Percentiles rank a stretch among this genome's conserved stretches.
Evolutionary conservation across 2,888 invertebrate genomes (phyloP).

Genomic region (Phrixothrix hirtus): DNA sequence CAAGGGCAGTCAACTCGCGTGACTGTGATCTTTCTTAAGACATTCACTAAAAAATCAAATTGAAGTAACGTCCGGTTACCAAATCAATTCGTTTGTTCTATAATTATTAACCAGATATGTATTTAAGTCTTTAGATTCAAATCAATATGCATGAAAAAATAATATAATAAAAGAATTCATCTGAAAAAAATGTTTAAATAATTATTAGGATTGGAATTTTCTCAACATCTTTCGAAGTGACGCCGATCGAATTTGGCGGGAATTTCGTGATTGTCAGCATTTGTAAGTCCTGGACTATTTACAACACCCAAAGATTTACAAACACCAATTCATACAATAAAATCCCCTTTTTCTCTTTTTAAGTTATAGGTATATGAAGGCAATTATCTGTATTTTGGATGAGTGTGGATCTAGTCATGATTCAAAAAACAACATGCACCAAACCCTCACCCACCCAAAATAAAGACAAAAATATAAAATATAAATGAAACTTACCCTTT

Average conservation of each 20-base stretch:
- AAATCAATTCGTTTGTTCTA: not conserved
- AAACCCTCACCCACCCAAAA: constrained; percentile 76
- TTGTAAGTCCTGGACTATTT: not conserved
- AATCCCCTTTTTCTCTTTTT: too few relatives aligned
- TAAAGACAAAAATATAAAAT: constrained; percentile 39
- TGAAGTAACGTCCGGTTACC: constrained; percentile 12
- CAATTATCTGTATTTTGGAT: constrained; percentile 62
- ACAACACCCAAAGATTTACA: too few relatives aligned
- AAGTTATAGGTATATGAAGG: not conserved
- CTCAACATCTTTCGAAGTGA: not conserved
- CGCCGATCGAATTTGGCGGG: not conserved
- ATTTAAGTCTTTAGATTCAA: too few relatives aligned
- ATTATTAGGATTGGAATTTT: too few relatives aligned
- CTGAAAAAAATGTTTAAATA: too few relatives aligned
- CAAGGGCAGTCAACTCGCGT: constrained; percentile 46
- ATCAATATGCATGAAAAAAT: not conserved
- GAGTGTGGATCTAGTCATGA: constrained; percentile 82
- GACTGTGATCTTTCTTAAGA: constrained; percentile 29
- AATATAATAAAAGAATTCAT: too few relatives aligned
- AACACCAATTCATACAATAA: too few relatives aligned
- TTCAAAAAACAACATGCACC: constrained; percentile 66
- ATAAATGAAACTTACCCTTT: not conserved
- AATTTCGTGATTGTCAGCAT: not conserved
- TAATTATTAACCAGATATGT: not conserved
- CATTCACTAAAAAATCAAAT: constrained; percentile 30